Percentiles rank a stretch among this genome's conserved stretches.
Conservation (phyloP, 2,113 vertebrate genomes). For the Alethe diademata region DNA sequence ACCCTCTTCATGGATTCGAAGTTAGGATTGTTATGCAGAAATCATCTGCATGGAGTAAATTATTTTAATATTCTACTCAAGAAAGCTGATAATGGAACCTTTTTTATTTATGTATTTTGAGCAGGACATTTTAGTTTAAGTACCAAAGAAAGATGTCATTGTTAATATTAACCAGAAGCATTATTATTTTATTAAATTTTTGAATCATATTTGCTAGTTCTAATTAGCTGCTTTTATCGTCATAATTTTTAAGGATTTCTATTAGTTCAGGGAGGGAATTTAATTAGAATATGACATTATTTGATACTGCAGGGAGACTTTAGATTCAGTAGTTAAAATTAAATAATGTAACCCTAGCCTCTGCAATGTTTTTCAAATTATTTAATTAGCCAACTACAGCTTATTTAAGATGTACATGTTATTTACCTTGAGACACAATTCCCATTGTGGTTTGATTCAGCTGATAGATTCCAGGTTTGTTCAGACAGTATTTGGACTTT, state of each 20-base stretch:
- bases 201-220: background rate
- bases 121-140: background rate
- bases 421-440: conserved; percentile 42
- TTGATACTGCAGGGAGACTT: conserved; percentile 46
- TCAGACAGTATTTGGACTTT: background rate
- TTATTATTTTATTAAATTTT: conserved; percentile 27
- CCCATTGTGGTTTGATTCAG: background rate
- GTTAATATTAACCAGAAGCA: background rate
- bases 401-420: conserved; percentile 13
- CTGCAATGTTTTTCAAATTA: conserved; percentile 50
- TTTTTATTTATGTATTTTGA: conserved; percentile 1
- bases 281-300: conserved; percentile 45
- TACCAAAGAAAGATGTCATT: background rate
- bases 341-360: conserved; percentile 14
- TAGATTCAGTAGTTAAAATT: conserved; percentile 37
- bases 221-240: conserved; percentile 33
- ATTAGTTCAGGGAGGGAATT: conserved; percentile 19
- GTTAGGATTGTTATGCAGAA: background rate
- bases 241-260: conserved; percentile 17
- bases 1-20: background rate
- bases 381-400: conserved; percentile 37
- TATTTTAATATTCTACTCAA: background rate
- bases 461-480: background rate
- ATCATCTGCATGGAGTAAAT: background rate
- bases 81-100: background rate